Conservation (phyloP, 1,140 invertebrate genomes). For the Rhizoglyphus robini region DNA sequence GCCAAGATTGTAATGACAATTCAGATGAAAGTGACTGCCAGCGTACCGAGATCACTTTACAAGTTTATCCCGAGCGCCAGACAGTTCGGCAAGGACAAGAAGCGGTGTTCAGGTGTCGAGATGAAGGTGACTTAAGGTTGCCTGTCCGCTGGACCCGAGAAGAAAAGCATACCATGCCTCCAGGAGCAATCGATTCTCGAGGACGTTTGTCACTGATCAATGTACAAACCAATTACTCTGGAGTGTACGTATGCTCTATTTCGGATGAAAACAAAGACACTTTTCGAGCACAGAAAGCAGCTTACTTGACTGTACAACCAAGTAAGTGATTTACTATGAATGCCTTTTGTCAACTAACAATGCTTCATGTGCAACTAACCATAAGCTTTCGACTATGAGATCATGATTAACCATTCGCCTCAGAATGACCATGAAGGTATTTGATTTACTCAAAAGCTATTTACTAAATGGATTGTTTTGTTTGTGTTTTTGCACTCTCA, state of each 20-base stretch:
- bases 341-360: neutral
- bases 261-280: constrained; percentile 48
- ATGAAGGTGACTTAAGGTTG: constrained; percentile 60
- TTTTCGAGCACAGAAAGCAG: constrained; percentile 36
- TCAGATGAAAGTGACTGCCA: constrained; percentile 75
- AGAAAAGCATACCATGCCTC: constrained; percentile 52
- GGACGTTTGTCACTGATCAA: constrained; percentile 71
- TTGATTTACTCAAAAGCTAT: neutral
- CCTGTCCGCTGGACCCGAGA: constrained; percentile 58
- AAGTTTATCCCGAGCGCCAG: constrained; percentile 27
- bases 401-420: constrained; percentile 15
- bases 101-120: constrained; percentile 78
- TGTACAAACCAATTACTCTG: constrained; percentile 57
- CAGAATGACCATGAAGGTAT: constrained; percentile 15
- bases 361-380: neutral
- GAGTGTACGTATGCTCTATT: constrained; percentile 61
- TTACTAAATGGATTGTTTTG: neutral
- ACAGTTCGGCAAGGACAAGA: constrained; percentile 43
- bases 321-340: constrained; percentile 41
- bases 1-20: constrained; percentile 74
- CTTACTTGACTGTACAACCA: constrained; percentile 52
- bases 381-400: constrained; percentile 14
- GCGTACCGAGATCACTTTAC: constrained; percentile 24
- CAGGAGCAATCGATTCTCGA: constrained; percentile 49
- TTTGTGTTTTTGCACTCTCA: neutral